Evolutionary conservation across 2,888 invertebrate species (phyloP).

Genomic region (Azorinus chamasolen): DNA sequence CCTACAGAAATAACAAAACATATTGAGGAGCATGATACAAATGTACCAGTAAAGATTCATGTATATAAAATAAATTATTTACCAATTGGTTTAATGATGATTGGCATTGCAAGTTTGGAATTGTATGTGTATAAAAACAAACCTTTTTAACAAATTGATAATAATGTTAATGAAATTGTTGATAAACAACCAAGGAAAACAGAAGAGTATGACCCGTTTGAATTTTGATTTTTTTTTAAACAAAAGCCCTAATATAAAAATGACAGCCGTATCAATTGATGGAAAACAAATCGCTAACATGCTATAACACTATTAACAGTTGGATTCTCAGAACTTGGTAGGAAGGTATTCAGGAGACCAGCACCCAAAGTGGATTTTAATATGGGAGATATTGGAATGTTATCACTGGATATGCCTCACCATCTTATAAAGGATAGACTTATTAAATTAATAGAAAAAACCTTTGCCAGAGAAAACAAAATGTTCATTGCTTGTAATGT

Average conservation of each 20-base stretch:
- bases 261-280: conserved; percentile 16
- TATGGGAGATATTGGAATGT: no score
- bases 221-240: no score
- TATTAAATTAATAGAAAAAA: no score
- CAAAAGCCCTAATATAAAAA: conserved; percentile 10
- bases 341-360: conserved; percentile 33
- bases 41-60: conserved; percentile 8
- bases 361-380: conserved; percentile 44
- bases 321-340: conserved; percentile 36
- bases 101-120: conserved; percentile 20
- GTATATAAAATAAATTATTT: conserved; percentile 33
- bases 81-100: conserved; percentile 21
- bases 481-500: no score
- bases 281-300: conserved; percentile 39
- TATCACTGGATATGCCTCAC: no score
- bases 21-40: background rate
- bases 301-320: conserved; percentile 41
- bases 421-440: no score
- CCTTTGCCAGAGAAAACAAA: no score
- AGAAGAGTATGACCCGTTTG: conserved; percentile 37
- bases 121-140: conserved; percentile 31
- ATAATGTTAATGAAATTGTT: conserved; percentile 8
- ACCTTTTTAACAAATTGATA: conserved; percentile 17
- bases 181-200: conserved; percentile 16
- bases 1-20: background rate